Evolutionary conservation across 1,140 invertebrate genomes (phyloP).

Genomic region (Ditylenchus dipsaci): DNA sequence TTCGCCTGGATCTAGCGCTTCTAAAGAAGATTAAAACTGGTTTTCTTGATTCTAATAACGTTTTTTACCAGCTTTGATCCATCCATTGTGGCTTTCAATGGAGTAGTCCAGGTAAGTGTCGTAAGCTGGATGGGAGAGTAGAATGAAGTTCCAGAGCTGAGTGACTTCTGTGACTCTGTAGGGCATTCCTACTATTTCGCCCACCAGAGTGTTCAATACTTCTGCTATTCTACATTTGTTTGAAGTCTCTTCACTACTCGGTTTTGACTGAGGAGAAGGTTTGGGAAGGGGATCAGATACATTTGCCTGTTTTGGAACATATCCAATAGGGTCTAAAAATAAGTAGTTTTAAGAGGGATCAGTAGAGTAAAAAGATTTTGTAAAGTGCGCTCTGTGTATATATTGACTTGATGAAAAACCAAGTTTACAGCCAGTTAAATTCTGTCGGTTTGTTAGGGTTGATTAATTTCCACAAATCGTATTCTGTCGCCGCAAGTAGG

Average conservation of each 20-base stretch:
- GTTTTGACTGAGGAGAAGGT: not conserved
- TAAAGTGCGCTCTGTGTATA: too few species aligned
- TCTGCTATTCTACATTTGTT: not conserved
- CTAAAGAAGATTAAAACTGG: too few species aligned
- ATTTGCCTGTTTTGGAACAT: constrained; percentile 16
- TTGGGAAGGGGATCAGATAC: constrained; percentile 3
- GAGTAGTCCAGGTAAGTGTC: constrained; percentile 33
- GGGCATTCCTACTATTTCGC: constrained; percentile 2
- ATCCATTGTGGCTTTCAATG: constrained; percentile 19
- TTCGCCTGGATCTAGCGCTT: not conserved
- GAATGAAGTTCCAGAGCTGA: constrained; percentile 36
- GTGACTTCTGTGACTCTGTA: constrained; percentile 10
- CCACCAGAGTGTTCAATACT: not conserved
- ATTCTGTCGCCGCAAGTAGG: too few species aligned
- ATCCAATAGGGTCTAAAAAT: constrained; percentile 22
- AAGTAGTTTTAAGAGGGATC: too few species aligned
- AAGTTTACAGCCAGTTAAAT: too few species aligned
- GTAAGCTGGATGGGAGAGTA: constrained; percentile 38
- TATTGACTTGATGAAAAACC: too few species aligned
- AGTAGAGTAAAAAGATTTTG: too few species aligned
- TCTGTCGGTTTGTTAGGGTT: too few species aligned
- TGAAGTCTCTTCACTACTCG: too few species aligned
- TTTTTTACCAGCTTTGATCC: constrained; percentile 22
- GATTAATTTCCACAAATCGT: too few species aligned
- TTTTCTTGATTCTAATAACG: too few species aligned